Evolutionary conservation across 2,113 vertebrate species (phyloP), one percentile per base, ranked within the genome.

Genomic region (Scalopus aquaticus): DNA sequence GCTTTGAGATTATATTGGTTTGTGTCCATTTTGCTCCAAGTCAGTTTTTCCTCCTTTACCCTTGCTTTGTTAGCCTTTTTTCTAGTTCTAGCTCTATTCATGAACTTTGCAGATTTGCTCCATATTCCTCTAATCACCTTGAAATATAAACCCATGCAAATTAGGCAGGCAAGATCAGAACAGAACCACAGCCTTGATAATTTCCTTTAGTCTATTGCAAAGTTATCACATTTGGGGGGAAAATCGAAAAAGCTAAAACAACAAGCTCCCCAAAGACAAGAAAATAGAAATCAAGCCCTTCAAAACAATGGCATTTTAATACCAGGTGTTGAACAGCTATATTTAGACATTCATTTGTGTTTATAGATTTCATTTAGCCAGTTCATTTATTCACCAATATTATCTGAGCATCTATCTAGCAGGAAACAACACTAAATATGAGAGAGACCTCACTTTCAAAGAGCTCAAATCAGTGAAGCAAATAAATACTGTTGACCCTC

Each of bases 301-400:
- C 37, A 51, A 88, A 96, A 35, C 39, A 90, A 39, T 93, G 72
- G 58, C 22, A 70, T 95, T 96, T 94, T 79, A 83, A 72, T 74
- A n/a, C 65, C 28, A 64, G 35, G 60, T 60, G 30, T 72, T 95
- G 72, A 94, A 92, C 4, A 73, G 15, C 44, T 91, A 30, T 54
- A 56, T 90, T 90, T 90, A 70, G 64, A 95, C 88, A 70, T 82
- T 84, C 37, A 88, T 81, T 42, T 67, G 26, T 95, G 46, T 82
- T 88, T 80, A 44, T 92, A 70, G 67, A 17, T 30, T 77, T 92
- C 73, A 91, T 81, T 89, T 81, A 96, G 39, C 44, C 76, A 92
- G 62, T 82, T 94, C 37, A 74, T 91, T 94, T 78, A 64, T 84
- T 90, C 60, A 24, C 73, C 44, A 82, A 49, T 91, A 92, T 83